Evolutionary conservation across 2,797 vertebrate genomes (phyloP).

Genomic region (Gobionotothen gibberifrons): DNA sequence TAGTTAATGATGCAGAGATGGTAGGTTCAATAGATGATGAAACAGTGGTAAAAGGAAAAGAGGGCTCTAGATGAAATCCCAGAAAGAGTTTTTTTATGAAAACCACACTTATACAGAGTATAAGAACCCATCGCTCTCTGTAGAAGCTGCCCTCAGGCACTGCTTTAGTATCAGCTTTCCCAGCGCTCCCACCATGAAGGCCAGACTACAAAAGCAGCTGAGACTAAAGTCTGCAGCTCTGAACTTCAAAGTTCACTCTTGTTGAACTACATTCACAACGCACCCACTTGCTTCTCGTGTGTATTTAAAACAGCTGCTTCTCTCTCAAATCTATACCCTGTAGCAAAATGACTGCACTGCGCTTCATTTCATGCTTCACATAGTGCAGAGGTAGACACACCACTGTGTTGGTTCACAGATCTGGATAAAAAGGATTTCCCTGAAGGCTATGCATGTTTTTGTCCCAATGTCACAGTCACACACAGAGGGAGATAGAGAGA

Average conservation of each 20-base stretch:
- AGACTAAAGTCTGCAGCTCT: constrained; percentile 39
- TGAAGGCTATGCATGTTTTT: constrained; percentile 22
- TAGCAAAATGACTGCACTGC: not conserved
- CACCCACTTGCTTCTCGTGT: constrained; percentile 33
- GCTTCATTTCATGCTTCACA: not conserved
- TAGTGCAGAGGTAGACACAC: not conserved
- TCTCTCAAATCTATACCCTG: constrained; percentile 16
- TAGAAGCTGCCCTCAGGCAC: constrained; percentile 37
- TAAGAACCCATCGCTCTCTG: constrained; percentile 52
- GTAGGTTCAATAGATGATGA: constrained; percentile 8
- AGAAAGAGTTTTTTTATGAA: constrained; percentile 32
- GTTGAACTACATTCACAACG: constrained; percentile 26
- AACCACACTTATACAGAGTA: constrained; percentile 23
- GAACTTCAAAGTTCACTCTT: constrained; percentile 59
- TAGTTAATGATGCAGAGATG: not conserved
- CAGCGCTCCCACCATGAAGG: constrained; percentile 39
- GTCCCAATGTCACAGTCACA: constrained; percentile 24
- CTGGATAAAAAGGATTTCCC: constrained; percentile 23
- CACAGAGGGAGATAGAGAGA: constrained; percentile 28
- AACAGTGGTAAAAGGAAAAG: not conserved
- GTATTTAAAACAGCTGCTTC: constrained; percentile 16
- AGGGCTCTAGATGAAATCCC: constrained; percentile 6
- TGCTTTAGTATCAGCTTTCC: constrained; percentile 44
- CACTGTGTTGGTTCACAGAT: not conserved
- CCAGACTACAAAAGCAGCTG: constrained; percentile 32